phyloP scores from a whole-genome alignment of 2,888 invertebrate genomes.

The Drosophila borealis region DNA sequence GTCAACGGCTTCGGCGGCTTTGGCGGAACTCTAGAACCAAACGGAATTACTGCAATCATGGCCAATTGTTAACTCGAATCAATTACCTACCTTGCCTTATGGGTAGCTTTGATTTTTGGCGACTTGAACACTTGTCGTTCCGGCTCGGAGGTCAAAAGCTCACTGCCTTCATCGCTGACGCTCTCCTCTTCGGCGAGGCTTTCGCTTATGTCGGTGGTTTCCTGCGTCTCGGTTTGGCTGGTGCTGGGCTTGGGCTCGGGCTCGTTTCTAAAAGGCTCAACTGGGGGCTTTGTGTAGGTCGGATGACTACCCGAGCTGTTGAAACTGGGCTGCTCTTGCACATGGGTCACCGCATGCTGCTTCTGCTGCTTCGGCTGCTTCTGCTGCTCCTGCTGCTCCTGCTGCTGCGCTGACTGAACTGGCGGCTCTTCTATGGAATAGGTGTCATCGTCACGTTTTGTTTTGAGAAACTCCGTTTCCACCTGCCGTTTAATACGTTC shows the following conservation, averaged over 20 bases:
- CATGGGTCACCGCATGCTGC: slow-evolving; percentile 24
- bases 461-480: slow-evolving; percentile 58
- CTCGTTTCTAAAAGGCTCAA: background rate
- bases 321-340: slow-evolving; percentile 43
- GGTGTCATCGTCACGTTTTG: slow-evolving; percentile 65
- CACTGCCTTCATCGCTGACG: slow-evolving; percentile 37
- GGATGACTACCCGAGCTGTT: slow-evolving; percentile 58
- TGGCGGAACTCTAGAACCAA: slow-evolving; percentile 18
- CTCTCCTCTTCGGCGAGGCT: slow-evolving; percentile 67
- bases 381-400: slow-evolving; percentile 14
- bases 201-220: slow-evolving; percentile 73
- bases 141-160: slow-evolving; percentile 41
- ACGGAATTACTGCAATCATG: too few relatives aligned
- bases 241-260: slow-evolving; percentile 1
- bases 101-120: slow-evolving; percentile 18
- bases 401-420: background rate
- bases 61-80: background rate
- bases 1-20: slow-evolving; percentile 52
- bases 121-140: slow-evolving; percentile 34
- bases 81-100: slow-evolving; percentile 42
- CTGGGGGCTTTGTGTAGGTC: slow-evolving; percentile 42
- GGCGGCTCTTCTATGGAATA: slow-evolving; percentile 65
- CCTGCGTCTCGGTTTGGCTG: slow-evolving; percentile 29
- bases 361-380: slow-evolving; percentile 1
- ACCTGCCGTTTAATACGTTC: slow-evolving; percentile 63